Base-by-base conservation (phyloP, 2,113 vertebrate genomes). In the Boleophthalmus pectinirostris region DNA sequence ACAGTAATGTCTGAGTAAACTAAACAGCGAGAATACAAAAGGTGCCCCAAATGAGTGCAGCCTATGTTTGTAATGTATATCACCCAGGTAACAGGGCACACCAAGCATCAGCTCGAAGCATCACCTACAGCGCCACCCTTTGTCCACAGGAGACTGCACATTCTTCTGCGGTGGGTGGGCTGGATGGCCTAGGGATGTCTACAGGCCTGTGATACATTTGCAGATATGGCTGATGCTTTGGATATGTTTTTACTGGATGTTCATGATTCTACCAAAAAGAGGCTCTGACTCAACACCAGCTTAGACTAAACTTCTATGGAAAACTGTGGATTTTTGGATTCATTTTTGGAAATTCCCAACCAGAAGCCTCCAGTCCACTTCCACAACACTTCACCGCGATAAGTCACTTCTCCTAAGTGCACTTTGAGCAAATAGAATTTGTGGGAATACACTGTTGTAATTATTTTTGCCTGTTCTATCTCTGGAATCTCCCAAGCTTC, bases 391-490 rank as follows among this genome's bases (percentile, higher is more conserved):
- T 35, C 15, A 24, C 61, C 61, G 61, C 61, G 60, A 82, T 84
- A 75, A 83, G 79, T 46, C 70, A 51, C 66, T 81, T 84, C 60
- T 61, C 58, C 25, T 69, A 81, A 85, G 73, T 72, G 77, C 80
- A 81, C 84, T 84, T 84, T 80, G 82, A 73, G 74, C 73, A 91
- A 91, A 80, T 58, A 74, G 14, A 73, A 80, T 84, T 80, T 82
- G 83, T 86, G 86, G 72, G 80, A 84, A 87, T 84, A 79, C 60
- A 78, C 54, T 78, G 81, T 72, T 47, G 60, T 80, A 79, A 85
- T 88, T 90, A 70, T 92, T 91, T 90, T 83, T 85, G 69, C 57
- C 51, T 75, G 70, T 80, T 87, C 90, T 90, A 89, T 93, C 88
- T 66, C 73, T 63, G 24, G 72, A 58, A 91, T 93, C 88, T 91